Base-by-base conservation (phyloP, 2,113 vertebrate species). In the Indicator maculatus region DNA sequence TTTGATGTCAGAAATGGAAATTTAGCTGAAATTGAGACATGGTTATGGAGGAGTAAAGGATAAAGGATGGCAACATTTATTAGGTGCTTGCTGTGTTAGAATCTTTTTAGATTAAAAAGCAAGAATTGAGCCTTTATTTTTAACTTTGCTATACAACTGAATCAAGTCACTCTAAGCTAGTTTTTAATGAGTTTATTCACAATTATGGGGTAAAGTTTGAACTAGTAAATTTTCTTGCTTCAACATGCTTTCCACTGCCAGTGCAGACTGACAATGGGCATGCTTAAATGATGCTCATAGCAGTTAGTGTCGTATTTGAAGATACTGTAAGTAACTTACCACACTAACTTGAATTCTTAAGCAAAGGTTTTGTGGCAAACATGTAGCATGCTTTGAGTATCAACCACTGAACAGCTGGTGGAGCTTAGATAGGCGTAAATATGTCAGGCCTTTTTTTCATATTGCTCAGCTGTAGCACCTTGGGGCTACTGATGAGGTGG, bases 141-240 rank as follows among this genome's bases (percentile, higher is more conserved):
- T 75, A 39, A 52, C 26, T 75, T 89, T 75, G n/a, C 28, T 7
- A 8, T 61, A 60, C 20, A 39, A 7, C 47, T 53, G 7, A 38
- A 33, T 79, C 26, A 64, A 28, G 16, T 56, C 0, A 1, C 72
- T 60, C 33, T 52, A 33, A 80, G 16, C 33, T 44, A 0, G 0
- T 19, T 63, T 70, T 66, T 33, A 45, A 20, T 36, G 52, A 75
- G 31, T 24, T 52, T 23, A 24, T 52, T 52, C 23, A 52, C 23
- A 24, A 23, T 52, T 26, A 27, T 27, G 21, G 80, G 15, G 41
- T 52, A 16, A 61, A 75, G 16, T 67, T 63, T 44, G 58, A 83
- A n/a, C 7, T 65, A 6, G 8, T 79, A 17, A 21, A 31, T 66
- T 56, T 66, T 66, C 38, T 15, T 5, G 53, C 78, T 86, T 30